Conservation (phyloP, 2,113 vertebrate genomes). For the Sturnus vulgaris region DNA sequence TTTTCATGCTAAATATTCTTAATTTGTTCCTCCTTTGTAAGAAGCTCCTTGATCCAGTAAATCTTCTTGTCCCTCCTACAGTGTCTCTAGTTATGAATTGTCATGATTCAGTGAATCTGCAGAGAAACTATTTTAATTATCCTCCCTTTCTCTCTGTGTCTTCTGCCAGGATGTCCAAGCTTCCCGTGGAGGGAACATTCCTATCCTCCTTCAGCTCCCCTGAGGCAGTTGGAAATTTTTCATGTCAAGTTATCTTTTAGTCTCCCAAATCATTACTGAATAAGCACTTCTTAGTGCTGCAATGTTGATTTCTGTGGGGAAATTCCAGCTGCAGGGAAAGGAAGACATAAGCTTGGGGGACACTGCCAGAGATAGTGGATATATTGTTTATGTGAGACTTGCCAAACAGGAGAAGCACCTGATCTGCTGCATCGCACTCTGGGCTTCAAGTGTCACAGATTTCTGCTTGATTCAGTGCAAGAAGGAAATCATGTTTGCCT, state of each 20-base stretch:
- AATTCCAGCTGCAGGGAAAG: background rate
- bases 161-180: background rate
- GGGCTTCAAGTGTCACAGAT: background rate
- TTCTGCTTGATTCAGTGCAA: background rate
- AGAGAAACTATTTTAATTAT: slow-evolving; percentile 38
- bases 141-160: background rate
- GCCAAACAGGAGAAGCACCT: background rate
- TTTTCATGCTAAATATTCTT: slow-evolving; percentile 46
- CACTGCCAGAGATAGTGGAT: background rate
- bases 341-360: background rate
- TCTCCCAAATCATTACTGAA: background rate
- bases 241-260: slow-evolving; percentile 10
- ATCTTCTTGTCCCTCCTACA: slow-evolving; percentile 46
- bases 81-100: background rate
- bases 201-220: background rate
- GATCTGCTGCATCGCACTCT: accelerated
- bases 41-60: slow-evolving; percentile 18
- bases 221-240: slow-evolving; percentile 36
- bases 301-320: background rate
- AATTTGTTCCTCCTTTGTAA: slow-evolving; percentile 48
- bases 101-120: slow-evolving; percentile 49
- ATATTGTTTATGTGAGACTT: background rate
- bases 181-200: background rate
- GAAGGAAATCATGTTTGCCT: background rate
- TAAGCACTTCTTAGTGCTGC: background rate